Evolutionary conservation across 2,797 vertebrate species (phyloP).

Genomic region (Onychomys leucogaster): DNA sequence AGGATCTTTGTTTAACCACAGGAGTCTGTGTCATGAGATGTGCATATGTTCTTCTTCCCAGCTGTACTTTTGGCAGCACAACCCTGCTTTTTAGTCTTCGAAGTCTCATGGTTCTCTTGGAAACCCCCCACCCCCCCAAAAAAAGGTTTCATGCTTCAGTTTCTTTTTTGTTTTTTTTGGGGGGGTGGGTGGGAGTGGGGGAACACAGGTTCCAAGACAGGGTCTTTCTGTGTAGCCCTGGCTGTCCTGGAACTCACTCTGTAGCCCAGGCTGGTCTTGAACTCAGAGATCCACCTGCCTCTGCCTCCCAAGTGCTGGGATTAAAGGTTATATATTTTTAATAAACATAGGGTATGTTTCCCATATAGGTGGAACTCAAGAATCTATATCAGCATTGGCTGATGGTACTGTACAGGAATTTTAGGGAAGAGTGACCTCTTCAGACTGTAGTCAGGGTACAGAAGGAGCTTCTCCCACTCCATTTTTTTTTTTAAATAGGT

Average conservation of each 20-base stretch:
- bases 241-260: not conserved
- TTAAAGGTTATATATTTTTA: constrained; percentile 18
- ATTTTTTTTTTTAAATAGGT: not conserved
- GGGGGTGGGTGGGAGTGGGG: too few species aligned
- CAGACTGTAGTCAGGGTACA: constrained; percentile 47
- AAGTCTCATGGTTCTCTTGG: not conserved
- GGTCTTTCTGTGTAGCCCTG: too few species aligned
- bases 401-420: not conserved
- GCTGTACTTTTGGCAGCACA: constrained; percentile 38
- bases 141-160: not conserved
- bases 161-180: too few species aligned
- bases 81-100: not conserved
- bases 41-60: not conserved
- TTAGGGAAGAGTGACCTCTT: constrained; percentile 53
- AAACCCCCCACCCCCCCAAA: too few species aligned
- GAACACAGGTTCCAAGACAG: not conserved
- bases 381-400: constrained; percentile 34
- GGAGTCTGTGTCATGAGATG: not conserved
- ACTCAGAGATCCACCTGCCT: not conserved
- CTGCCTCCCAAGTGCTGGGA: not conserved
- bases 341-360: constrained; percentile 12
- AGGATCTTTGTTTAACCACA: not conserved
- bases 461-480: not conserved
- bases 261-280: not conserved
- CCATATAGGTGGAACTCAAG: constrained; percentile 10